Evolutionary conservation across 2,113 vertebrate species (phyloP).

Genomic region (Anser cygnoides): DNA sequence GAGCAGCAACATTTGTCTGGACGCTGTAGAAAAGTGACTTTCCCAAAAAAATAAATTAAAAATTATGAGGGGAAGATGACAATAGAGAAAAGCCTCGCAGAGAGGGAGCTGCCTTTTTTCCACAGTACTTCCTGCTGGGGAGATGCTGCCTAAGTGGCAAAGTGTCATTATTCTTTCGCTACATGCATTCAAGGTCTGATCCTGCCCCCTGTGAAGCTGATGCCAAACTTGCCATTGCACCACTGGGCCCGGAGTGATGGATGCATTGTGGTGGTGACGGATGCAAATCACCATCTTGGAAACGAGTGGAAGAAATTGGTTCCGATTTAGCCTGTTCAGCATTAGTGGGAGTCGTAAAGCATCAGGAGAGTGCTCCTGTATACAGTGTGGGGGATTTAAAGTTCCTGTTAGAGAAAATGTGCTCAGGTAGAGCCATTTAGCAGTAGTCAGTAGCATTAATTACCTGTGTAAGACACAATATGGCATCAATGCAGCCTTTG

Average conservation of each 20-base stretch:
- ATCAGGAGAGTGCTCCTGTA: slow-evolving; percentile 54
- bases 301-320: slow-evolving; percentile 33
- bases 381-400: slow-evolving; percentile 69
- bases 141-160: not conserved
- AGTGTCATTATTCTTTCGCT: not conserved
- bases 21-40: not conserved
- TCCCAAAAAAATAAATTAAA: not conserved
- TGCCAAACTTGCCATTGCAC: slow-evolving; percentile 17
- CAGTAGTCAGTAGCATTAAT: slow-evolving; percentile 77
- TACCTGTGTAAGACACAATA: slow-evolving; percentile 77
- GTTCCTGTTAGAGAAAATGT: slow-evolving; percentile 69
- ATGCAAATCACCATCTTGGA: slow-evolving; percentile 62
- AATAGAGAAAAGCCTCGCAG: not conserved
- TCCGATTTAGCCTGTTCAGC: slow-evolving; percentile 64
- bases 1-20: not conserved
- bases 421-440: slow-evolving; percentile 74
- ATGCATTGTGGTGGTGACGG: slow-evolving; percentile 43
- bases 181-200: not conserved
- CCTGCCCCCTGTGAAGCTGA: not conserved
- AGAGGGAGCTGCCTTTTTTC: not conserved
- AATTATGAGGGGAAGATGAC: not conserved
- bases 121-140: not conserved
- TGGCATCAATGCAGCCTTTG: slow-evolving; percentile 74
- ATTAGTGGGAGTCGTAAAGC: slow-evolving; percentile 66
- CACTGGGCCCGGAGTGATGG: slow-evolving; percentile 9